Base-by-base conservation (phyloP, 1,140 invertebrate genomes). In the Halesus radiatus region DNA sequence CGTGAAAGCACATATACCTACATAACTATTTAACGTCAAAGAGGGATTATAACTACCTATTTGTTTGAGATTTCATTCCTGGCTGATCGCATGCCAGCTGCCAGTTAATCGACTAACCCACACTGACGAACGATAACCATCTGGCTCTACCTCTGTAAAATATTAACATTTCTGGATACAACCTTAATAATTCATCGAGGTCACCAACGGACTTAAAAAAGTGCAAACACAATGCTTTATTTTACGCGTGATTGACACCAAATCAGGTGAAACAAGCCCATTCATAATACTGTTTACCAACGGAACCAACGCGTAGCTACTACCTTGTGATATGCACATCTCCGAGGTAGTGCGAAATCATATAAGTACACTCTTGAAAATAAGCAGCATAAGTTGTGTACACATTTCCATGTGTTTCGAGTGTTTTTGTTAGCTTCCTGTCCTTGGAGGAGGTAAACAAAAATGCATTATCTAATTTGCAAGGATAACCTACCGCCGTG, bases 191-290 rank as follows among this genome's bases (percentile, higher is more conserved):
- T 60, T 60, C 18, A 60, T 10, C 20, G 56, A 60, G 56, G 56
- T 23, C 56, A 60, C 10, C 8, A 60, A 13, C 37, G 37, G 37
- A 45, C 8, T 23, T 22, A 23, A 20, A 60, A 60, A 18, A 20
- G 56, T 15, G 56, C 7, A 60, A 6, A 56, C 3, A 23, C 20
- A 60, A 60, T 60, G 56, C 18, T 60, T 23, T 60, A 60, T 60
- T 60, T 60, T 60, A 60, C 56, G 56, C 56, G 23, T 60, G 56
- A 60, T 20, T 60, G 15, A 20, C 23, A 18, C 18, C 56, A 60
- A 60, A 60, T 60, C 56, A 60, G 18, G 56, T 60, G 20, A 7
- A 60, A 60, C 56, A 23, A 20, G 23, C 56, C 56, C 56, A 60
- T 60, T 60, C 56, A 60, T 60, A 60, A 45, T 18, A 23, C 23